Base-by-base conservation (phyloP, 2,113 vertebrate genomes). In the Carassius auratus region DNA sequence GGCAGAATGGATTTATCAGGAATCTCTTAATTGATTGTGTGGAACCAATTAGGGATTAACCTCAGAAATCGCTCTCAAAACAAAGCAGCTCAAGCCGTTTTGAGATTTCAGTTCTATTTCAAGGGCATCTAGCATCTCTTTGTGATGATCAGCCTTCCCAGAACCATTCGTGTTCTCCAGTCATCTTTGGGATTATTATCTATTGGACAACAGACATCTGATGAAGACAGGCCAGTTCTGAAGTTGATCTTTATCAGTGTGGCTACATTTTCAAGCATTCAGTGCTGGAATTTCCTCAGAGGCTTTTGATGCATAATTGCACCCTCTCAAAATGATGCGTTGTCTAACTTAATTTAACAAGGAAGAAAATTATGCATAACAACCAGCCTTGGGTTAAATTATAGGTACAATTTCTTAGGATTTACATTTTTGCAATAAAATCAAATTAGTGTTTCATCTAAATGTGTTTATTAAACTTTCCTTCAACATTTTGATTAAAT, bases 181-280 rank as follows among this genome's bases (percentile, higher is more conserved):
- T 81, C 45, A 81, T 81, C 79, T 69, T 48, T n/a, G 10, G 48
- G 80, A 82, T 71, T 82, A 52, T 14, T 71, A 26, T 52, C 73
- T 45, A 36, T 50, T 74, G 17, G 42, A 81, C 12, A 8, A 61
- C 68, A 80, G 38, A 45, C 66, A 77, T 86, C 59, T 81, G 26
- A 86, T 26, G 75, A 69, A 77, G 57, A 23, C n/a, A 64, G 76
- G 19, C 77, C 3, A 17, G 7, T 23, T 80, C 21, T 23, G 6
- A 76, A 1, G 21, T n/a, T 57, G 76, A 83, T 62, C 61, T 77
- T 86, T 76, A 80, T 80, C 38, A 7, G 7, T 0, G 0, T 15
- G 33, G 55, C 21, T 15, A 42, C 21, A 38, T 80, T 23, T 80
- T 80, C 21, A 45, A 45, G 30, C 33, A 1, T 79, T 61, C 10